Evolutionary conservation across 2,888 invertebrate genomes (phyloP).

Genomic region (Aquatica leii): DNA sequence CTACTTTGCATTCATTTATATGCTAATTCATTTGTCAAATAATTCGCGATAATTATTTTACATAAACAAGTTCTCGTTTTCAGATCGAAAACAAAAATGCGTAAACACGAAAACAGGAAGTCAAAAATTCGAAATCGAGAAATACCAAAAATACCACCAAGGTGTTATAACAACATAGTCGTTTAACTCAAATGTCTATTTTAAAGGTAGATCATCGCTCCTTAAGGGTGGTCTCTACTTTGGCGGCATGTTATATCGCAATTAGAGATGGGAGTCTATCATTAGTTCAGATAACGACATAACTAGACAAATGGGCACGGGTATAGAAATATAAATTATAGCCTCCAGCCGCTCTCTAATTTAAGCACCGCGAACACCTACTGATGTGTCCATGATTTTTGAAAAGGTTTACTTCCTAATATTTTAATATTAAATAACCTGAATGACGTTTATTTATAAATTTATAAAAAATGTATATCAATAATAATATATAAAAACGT

Average conservation of each 20-base stretch:
- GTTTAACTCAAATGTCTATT: conserved; percentile 43
- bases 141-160: background rate
- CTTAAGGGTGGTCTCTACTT: conserved; percentile 55
- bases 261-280: conserved; percentile 59
- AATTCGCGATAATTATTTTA: conserved; percentile 32
- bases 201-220: conserved; percentile 37
- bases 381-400: conserved; percentile 36
- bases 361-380: conserved; percentile 52
- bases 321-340: conserved; percentile 57
- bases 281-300: conserved; percentile 60
- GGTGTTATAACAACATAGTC: conserved; percentile 29
- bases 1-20: conserved; percentile 32
- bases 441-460: background rate
- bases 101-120: background rate
- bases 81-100: conserved; percentile 8
- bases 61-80: conserved; percentile 24
- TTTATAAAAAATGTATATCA: too few relatives aligned
- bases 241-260: conserved; percentile 55
- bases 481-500: too few relatives aligned
- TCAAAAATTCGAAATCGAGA: too few relatives aligned
- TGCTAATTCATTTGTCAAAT: conserved; percentile 35
- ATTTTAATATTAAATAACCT: background rate
- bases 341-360: conserved; percentile 59
- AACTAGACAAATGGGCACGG: conserved; percentile 62
- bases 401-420: conserved; percentile 27